Evolutionary conservation across 2,113 vertebrate genomes (phyloP).

Genomic region (Carlito syrichta): DNA sequence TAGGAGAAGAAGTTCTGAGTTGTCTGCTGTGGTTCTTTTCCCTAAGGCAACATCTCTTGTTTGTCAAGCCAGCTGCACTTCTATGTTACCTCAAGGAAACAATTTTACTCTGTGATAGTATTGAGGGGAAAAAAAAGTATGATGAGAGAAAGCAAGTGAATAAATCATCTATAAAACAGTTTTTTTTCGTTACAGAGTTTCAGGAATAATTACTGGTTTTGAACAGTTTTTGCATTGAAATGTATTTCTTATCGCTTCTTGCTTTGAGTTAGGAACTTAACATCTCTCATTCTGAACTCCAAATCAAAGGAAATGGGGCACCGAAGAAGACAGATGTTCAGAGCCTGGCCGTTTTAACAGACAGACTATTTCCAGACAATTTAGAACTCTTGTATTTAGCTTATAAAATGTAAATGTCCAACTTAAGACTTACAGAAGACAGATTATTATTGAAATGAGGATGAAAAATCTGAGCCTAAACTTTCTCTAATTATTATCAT

Average conservation of each 20-base stretch:
- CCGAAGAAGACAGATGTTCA: conserved; percentile 36
- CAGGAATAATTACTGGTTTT: conserved; percentile 15
- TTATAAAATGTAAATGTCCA: not conserved
- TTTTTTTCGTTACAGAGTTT: conserved; percentile 40
- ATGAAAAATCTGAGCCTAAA: too few species aligned
- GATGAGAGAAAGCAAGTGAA: conserved; percentile 11
- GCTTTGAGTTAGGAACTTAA: conserved; percentile 39
- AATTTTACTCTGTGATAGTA: not conserved
- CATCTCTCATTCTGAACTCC: conserved; percentile 1
- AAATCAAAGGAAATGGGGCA: conserved; percentile 45
- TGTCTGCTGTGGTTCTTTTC: not conserved
- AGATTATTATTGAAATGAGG: not conserved
- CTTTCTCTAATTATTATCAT: not conserved
- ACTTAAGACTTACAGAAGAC: conserved; percentile 1
- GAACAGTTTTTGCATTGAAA: not conserved
- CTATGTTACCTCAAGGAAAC: conserved; percentile 51
- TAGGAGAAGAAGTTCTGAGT: not conserved
- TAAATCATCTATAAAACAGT: not conserved
- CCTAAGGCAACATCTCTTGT: not conserved
- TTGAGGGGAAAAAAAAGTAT: not conserved
- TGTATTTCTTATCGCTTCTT: conserved; percentile 25
- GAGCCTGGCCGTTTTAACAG: conserved; percentile 28
- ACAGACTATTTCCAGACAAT: conserved; percentile 1
- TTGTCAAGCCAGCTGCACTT: not conserved
- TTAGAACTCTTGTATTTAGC: not conserved